phyloP scores from a whole-genome alignment of 37 sponge, comb jelly and placozoan genomes.

The Beroe ovata region DNA sequence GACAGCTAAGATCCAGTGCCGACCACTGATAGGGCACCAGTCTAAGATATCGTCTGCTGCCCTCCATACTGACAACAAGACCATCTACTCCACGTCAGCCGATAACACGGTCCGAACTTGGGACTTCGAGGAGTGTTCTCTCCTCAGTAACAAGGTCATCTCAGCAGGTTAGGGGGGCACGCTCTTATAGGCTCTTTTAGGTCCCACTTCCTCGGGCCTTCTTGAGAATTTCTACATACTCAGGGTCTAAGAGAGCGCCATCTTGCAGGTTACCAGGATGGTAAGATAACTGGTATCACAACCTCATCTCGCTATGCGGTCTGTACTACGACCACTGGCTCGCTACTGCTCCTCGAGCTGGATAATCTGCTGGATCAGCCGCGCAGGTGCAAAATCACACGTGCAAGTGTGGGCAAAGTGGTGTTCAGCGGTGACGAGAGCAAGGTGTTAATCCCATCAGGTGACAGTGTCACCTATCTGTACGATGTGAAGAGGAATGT shows the following conservation, averaged over 20 bases:
- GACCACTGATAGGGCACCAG: slow-evolving; percentile 51
- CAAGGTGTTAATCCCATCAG: not conserved
- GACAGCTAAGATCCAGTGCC: not conserved
- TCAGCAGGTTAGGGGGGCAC: no score
- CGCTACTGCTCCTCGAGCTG: slow-evolving; percentile 33
- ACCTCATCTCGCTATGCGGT: not conserved
- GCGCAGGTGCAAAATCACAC: slow-evolving; percentile 4
- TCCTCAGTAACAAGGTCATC: slow-evolving; percentile 34
- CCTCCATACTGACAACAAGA: slow-evolving; percentile 46
- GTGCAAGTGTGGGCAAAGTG: not conserved
- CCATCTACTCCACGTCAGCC: slow-evolving; percentile 60
- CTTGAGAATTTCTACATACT: no score
- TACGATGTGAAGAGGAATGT: slow-evolving; percentile 33
- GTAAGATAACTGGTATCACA: slow-evolving; percentile 15
- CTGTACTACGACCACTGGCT: not conserved
- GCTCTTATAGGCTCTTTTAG: no score
- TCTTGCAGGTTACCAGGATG: not conserved
- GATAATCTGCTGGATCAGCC: slow-evolving; percentile 47
- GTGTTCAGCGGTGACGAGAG: slow-evolving; percentile 25
- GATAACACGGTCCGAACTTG: slow-evolving; percentile 32
- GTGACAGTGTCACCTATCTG: not conserved
- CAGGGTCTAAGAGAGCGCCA: no score
- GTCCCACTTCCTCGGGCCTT: no score
- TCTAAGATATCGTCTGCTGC: slow-evolving; percentile 38
- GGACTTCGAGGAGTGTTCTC: slow-evolving; percentile 65